These are phyloP conservation scores for Halisarca cf. caerulea DNA, from an alignment of 37 sponge, comb jelly and placozoan species.

Conservation along the genomic window DNA sequence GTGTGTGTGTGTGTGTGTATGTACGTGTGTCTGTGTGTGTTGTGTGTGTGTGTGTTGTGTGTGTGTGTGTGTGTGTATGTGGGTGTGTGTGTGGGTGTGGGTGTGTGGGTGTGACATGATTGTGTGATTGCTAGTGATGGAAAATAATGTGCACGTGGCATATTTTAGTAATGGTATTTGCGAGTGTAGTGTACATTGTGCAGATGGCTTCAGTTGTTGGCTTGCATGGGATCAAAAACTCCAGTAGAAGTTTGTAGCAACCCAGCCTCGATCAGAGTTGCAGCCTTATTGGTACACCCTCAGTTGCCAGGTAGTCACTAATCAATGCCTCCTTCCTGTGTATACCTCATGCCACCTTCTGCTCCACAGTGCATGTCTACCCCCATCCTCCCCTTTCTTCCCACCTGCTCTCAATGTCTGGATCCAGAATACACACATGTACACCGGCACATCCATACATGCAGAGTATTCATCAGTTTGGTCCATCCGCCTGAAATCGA, in stretches of 20 bases:
- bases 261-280: conserved; percentile 17
- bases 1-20: too few species aligned
- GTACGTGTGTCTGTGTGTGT: too few species aligned
- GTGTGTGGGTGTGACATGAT: too few species aligned
- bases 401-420: conserved; percentile 19
- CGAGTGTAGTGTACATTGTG: too few species aligned
- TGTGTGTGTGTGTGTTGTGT: too few species aligned
- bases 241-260: neutral
- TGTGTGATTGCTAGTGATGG: too few species aligned
- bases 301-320: neutral
- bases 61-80: too few species aligned
- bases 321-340: conserved; percentile 14
- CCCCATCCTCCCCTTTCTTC: conserved; percentile 15
- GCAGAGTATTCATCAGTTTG: conserved; percentile 10
- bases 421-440: conserved; percentile 12
- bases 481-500: neutral
- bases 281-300: conserved; percentile 22
- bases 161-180: too few species aligned
- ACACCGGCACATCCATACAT: conserved; percentile 23
- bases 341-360: neutral
- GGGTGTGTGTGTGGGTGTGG: too few species aligned
- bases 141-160: too few species aligned
- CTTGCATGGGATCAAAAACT: too few species aligned
- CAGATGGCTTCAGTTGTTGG: too few species aligned
- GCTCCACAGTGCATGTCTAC: conserved; percentile 18